phyloP scores from a whole-genome alignment of 2,888 invertebrate genomes.

The Cosmia trapezina region DNA sequence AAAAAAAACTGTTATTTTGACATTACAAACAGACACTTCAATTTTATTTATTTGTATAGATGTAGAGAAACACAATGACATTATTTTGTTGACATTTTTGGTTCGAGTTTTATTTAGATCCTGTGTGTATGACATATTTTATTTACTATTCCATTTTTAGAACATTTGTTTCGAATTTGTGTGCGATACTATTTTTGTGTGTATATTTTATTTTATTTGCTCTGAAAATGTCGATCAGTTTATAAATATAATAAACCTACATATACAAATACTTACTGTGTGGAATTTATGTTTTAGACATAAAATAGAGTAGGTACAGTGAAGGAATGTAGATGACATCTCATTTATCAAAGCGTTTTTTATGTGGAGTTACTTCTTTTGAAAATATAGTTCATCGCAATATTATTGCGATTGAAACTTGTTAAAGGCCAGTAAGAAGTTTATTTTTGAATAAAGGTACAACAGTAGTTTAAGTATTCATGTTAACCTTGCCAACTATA shows the following conservation, averaged over 20 bases:
- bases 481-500: background rate
- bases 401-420: background rate
- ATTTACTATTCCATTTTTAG: background rate
- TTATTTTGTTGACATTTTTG: constrained; percentile 7
- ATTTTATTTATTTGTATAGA: no score
- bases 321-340: constrained; percentile 1
- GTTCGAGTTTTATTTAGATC: background rate
- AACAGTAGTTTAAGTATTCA: background rate
- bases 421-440: background rate
- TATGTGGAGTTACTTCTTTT: background rate
- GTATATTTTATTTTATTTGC: background rate
- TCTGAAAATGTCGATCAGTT: background rate
- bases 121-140: constrained; percentile 6
- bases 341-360: background rate
- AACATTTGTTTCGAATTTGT: background rate
- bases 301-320: background rate
- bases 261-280: no score
- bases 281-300: background rate
- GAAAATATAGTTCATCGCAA: background rate
- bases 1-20: no score
- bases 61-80: no score
- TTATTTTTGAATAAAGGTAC: background rate
- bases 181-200: background rate
- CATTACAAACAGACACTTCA: no score
- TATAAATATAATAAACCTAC: background rate